These are phyloP conservation scores for Lamellibrachia luymesi DNA, from an alignment of 1,140 invertebrate genomes.

Conservation along the genomic window DNA sequence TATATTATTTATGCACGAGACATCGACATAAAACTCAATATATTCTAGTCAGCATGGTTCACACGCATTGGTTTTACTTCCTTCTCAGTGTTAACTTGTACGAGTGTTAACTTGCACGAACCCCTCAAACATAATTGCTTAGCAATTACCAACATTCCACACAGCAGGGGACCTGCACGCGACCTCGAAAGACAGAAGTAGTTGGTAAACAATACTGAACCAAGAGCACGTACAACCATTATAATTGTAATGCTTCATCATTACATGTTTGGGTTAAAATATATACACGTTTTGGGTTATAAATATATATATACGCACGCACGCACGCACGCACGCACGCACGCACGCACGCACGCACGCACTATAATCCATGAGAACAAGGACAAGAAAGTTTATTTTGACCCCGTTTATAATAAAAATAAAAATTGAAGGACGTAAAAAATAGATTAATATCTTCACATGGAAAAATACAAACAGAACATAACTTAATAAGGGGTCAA, in stretches of 20 bases:
- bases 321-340: too few species aligned
- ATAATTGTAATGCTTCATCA: background rate
- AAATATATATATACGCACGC: too few species aligned
- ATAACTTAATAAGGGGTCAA: too few species aligned
- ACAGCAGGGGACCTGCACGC: background rate
- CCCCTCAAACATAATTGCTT: background rate
- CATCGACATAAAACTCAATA: background rate
- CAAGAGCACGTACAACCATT: background rate
- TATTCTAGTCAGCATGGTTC: background rate
- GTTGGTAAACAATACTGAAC: background rate
- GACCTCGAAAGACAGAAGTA: too few species aligned
- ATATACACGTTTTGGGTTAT: background rate
- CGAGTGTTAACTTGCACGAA: background rate
- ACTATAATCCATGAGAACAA: too few species aligned
- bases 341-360: too few species aligned
- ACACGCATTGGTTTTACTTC: background rate
- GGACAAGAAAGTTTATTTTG: too few species aligned
- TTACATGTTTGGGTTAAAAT: background rate
- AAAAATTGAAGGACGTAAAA: too few species aligned
- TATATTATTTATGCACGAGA: background rate
- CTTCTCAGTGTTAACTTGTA: too few species aligned
- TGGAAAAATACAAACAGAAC: too few species aligned
- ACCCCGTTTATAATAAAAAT: too few species aligned
- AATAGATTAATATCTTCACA: too few species aligned
- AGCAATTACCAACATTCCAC: background rate